Base-by-base conservation (phyloP, 2,113 vertebrate genomes). In the Tricholaema leucomelas region DNA sequence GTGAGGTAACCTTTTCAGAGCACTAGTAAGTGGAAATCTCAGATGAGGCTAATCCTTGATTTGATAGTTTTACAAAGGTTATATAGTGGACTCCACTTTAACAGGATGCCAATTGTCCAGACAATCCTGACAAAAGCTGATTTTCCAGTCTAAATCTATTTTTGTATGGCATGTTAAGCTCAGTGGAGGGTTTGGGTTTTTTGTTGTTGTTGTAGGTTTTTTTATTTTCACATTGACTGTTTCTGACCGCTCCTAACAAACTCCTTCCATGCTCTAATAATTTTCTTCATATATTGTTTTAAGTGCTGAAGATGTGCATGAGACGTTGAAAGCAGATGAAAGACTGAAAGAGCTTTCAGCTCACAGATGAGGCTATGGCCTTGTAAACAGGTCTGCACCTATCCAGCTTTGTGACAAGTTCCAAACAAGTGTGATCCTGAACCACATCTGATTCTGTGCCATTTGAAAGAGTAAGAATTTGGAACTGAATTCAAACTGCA, bases 71-170 rank as follows among this genome's bases (percentile, higher is more conserved):
- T 58, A 42, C 38, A 60, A 76, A 83, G 72, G 70, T 78, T 88
- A 46, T 66, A 20, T 30, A 88, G 38, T 74, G 30, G 42, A 59
- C 66, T 94, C 6, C 6, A 55, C 58, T 84, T 75, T 20, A 88
- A 70, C 50, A 71, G 59, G 46, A 73, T 84, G 56, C 40, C 66
- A 80, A 15, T 87, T 85, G 8, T 80, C 42, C 55, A 80, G 64
- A 85, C 71, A 88, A 82, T 89, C 75, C 64, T 61, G 81, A 66
- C 15, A 83, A 92, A 87, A 91, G 74, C 55, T 91, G 77, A 92
- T 90, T 94, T 95, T 83, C 77, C 28, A 80, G n/a, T 21, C 27
- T 87, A 91, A 90, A 89, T 63, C 54, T 9, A 35, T 93, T 88
- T 95, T 91, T 36, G 8, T 40, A 44, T 27, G 30, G 23, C 16